These are phyloP conservation scores for Phrynosoma blainvillii DNA, from an alignment of 2,113 vertebrate genomes.

Conservation along the genomic window DNA sequence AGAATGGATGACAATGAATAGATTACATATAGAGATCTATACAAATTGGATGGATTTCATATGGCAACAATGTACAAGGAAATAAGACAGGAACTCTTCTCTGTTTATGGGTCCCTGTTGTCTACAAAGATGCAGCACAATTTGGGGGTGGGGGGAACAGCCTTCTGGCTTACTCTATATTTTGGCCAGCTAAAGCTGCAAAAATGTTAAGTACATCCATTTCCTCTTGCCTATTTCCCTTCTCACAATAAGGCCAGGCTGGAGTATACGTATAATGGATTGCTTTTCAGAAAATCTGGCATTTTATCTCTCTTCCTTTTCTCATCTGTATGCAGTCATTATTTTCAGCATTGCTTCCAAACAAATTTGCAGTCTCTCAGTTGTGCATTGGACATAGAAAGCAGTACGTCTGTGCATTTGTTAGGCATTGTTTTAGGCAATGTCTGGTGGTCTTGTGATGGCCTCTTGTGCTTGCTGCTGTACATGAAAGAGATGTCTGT, in stretches of 20 bases:
- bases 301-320: neutral
- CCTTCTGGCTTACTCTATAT: conserved; percentile 48
- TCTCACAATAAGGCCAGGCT: neutral
- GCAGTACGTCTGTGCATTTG: neutral
- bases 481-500: neutral
- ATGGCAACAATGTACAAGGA: neutral
- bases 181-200: conserved; percentile 28
- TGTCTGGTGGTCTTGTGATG: accelerated
- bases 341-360: neutral
- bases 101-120: neutral
- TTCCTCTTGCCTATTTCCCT: conserved; percentile 16
- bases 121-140: neutral
- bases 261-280: accelerated
- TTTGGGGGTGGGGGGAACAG: neutral
- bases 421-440: neutral
- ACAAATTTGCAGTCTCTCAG: neutral
- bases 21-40: neutral
- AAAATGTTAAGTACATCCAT: conserved; percentile 37
- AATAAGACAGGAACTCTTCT: neutral
- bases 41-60: conserved; percentile 10
- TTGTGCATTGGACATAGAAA: neutral
- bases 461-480: neutral
- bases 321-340: neutral
- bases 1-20: neutral
- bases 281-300: accelerated